Conservation (phyloP, 2,888 invertebrate genomes). For the Neuroscelio doddi region DNA sequence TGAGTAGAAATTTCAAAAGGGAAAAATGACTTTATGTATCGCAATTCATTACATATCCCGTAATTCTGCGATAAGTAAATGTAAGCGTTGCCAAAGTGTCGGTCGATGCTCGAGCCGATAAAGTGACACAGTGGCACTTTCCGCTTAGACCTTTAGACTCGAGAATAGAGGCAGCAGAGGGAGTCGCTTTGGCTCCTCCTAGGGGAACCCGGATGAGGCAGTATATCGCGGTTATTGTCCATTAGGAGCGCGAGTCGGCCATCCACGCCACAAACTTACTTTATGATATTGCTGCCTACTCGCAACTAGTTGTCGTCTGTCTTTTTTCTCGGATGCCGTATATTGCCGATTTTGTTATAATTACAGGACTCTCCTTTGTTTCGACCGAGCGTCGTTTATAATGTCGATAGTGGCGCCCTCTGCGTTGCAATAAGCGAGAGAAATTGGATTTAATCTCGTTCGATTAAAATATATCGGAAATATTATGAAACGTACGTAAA, state of each 20-base stretch:
- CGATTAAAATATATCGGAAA: too few species aligned
- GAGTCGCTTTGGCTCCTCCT: slow-evolving; percentile 33
- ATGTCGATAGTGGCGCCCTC: too few species aligned
- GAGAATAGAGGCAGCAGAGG: slow-evolving; percentile 8
- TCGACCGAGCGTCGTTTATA: too few species aligned
- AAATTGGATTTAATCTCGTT: too few species aligned
- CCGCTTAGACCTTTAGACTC: slow-evolving; percentile 9
- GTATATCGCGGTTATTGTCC: slow-evolving; percentile 68
- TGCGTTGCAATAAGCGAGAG: too few species aligned
- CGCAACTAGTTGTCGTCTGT: slow-evolving; percentile 30
- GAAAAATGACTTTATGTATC: background rate
- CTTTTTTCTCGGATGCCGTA: slow-evolving; percentile 17
- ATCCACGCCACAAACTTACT: slow-evolving; percentile 66
- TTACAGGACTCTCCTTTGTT: too few species aligned
- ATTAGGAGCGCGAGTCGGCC: slow-evolving; percentile 64
- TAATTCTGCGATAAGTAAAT: background rate
- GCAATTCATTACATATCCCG: background rate
- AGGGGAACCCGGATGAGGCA: slow-evolving; percentile 56
- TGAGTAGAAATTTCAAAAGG: too few species aligned
- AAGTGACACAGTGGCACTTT: slow-evolving; percentile 20
- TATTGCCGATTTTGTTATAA: background rate
- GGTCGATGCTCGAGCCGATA: slow-evolving; percentile 15
- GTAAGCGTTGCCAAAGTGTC: slow-evolving; percentile 3
- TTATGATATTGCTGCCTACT: slow-evolving; percentile 64
- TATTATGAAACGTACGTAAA: too few species aligned